Evolutionary conservation across 2,113 vertebrate genomes (phyloP).

Genomic region (Erythrolamprus reginae): DNA sequence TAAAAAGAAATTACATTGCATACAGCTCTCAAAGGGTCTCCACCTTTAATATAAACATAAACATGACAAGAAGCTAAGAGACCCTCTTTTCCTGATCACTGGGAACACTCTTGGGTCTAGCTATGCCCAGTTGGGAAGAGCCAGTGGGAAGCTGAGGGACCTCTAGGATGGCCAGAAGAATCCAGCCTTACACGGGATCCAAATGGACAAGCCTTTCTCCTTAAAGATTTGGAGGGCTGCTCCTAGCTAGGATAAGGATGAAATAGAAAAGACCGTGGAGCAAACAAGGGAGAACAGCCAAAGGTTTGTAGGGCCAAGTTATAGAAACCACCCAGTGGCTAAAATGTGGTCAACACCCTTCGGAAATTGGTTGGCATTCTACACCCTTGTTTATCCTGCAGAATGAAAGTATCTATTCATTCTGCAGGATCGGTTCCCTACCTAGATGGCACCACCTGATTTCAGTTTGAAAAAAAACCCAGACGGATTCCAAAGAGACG

Average conservation of each 20-base stretch:
- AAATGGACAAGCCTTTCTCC: not conserved
- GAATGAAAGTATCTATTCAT: not conserved
- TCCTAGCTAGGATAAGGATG: not conserved
- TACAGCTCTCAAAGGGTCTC: no score
- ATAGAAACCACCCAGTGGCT: not conserved
- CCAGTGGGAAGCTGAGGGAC: not conserved
- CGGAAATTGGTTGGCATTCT: not conserved
- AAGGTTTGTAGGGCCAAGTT: accelerated
- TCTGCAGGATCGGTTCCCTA: not conserved
- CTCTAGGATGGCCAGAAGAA: no score
- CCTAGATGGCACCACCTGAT: not conserved
- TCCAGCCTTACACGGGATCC: not conserved
- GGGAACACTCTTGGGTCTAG: no score
- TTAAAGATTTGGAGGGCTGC: not conserved
- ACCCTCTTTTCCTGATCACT: not conserved
- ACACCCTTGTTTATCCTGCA: not conserved
- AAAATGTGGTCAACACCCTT: not conserved
- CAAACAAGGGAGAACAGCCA: not conserved
- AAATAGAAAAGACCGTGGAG: not conserved
- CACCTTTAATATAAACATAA: no score
- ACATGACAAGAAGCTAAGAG: not conserved
- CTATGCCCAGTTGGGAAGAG: no score
- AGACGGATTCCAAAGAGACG: not conserved
- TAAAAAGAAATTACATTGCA: no score
- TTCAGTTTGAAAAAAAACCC: not conserved